Evolutionary conservation across 1,140 invertebrate species (phyloP), one percentile per base, ranked within the genome.

Genomic region (Procambarus clarkii): DNA sequence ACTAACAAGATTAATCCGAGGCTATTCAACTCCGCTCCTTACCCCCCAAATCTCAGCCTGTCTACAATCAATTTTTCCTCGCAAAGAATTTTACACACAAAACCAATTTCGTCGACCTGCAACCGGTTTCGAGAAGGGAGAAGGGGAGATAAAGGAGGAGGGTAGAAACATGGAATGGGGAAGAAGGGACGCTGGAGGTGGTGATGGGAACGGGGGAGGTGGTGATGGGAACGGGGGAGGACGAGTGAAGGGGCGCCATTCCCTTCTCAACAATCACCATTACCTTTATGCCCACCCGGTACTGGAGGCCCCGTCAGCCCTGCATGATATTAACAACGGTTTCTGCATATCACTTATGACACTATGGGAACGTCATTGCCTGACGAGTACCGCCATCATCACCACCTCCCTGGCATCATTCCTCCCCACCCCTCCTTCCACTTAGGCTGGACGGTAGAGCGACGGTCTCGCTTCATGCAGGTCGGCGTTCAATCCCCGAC

Each of bases 1-100:
- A 34, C n/a, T 74, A 74, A 74, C 34, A 74, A 74, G 69, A 74
- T 74, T 74, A 74, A 74, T 74, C 21, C 69, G n/a, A 21, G n/a
- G n/a, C 69, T n/a, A 34, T 34, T 4, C 69, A 34, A 24, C 24
- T 74, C 34, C 34, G 69, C 15, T 34, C 34, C 69, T 34, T n/a
- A 4, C 64, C 64, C n/a, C 64, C 64, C 64, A n/a, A 69, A 4
- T 5, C 64, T 0, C 21, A 5, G 69, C 69, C 69, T 21, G 34
- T 21, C 69, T 34, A 74, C 21, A 74, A 74, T 4, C 69, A 71
- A 71, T 71, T 71, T 71, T 71, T 4, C 69, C 69, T 18, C 11
- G 54, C 13, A 58, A 58, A 34, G 54, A 58, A 64, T 15, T 18
- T 64, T 64, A 13, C 60, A 18, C 60, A 71, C n/a, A 24, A 24